Conservation (phyloP, 2,113 vertebrate species). For the Eptesicus fuscus region DNA sequence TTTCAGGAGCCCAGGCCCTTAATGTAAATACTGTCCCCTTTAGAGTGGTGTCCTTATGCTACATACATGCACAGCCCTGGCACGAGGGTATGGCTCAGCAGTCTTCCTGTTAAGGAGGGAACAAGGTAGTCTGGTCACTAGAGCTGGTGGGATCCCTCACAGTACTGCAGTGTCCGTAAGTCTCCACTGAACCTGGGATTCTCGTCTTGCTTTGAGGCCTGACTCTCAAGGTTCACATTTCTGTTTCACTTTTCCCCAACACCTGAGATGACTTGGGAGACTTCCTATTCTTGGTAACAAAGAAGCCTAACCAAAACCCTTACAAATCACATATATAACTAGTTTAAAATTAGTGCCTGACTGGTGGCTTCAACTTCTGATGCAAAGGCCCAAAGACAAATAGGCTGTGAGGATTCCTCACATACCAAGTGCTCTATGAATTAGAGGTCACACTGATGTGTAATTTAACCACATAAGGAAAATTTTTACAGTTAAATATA, state of each 20-base stretch:
- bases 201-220: neutral
- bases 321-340: neutral
- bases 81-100: neutral
- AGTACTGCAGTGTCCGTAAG: neutral
- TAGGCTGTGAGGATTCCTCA: constrained; percentile 7
- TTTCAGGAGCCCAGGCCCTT: neutral
- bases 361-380: neutral
- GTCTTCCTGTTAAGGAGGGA: neutral
- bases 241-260: neutral
- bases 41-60: neutral
- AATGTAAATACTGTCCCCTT: neutral
- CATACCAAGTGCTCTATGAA: neutral
- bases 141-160: neutral
- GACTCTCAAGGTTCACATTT: neutral
- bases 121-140: neutral
- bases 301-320: constrained; percentile 5
- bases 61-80: neutral
- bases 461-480: neutral
- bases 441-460: neutral
- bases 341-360: neutral
- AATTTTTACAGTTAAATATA: neutral
- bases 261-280: neutral
- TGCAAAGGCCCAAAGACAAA: neutral
- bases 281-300: neutral
- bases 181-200: neutral